Percentiles rank a stretch among this genome's conserved stretches.
phyloP scores from a whole-genome alignment of 1,140 invertebrate species.

The Achroia grisella region DNA sequence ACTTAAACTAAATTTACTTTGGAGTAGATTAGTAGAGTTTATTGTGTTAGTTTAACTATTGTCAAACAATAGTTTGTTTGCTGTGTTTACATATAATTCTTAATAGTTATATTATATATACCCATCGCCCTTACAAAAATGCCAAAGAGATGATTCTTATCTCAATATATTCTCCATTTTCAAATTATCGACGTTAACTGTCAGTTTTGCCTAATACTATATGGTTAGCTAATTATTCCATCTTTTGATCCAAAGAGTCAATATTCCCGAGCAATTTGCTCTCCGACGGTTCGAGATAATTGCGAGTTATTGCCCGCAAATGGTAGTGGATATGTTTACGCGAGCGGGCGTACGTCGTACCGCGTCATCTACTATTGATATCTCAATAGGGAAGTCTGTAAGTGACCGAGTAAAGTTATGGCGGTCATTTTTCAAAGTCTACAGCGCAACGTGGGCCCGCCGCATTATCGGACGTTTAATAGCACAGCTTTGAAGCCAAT shows the following conservation, averaged over 20 bases:
- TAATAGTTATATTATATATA: no score
- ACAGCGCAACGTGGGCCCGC: constrained; percentile 17
- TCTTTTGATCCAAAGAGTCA: background rate
- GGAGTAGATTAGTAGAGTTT: no score
- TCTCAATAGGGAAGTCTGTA: constrained; percentile 67
- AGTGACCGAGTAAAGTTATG: constrained; percentile 61
- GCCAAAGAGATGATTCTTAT: no score
- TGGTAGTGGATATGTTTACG: constrained; percentile 39
- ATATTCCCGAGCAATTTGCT: background rate
- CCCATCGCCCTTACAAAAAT: no score
- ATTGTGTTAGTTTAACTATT: no score
- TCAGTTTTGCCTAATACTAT: no score
- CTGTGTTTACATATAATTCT: no score
- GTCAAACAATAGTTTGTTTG: no score
- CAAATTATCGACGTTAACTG: no score
- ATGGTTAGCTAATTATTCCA: no score
- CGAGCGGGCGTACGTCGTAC: constrained; percentile 26
- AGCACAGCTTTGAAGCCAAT: constrained; percentile 50
- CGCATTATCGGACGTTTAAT: constrained; percentile 50
- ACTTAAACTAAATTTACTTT: no score
- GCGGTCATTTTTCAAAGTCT: constrained; percentile 58
- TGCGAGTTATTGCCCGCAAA: constrained; percentile 10
- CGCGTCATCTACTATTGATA: constrained; percentile 61
- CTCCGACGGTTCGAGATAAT: background rate
- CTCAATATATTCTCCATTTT: no score